Base-by-base conservation (phyloP, 2,888 invertebrate genomes). In the Petrolisthes cinctipes region DNA sequence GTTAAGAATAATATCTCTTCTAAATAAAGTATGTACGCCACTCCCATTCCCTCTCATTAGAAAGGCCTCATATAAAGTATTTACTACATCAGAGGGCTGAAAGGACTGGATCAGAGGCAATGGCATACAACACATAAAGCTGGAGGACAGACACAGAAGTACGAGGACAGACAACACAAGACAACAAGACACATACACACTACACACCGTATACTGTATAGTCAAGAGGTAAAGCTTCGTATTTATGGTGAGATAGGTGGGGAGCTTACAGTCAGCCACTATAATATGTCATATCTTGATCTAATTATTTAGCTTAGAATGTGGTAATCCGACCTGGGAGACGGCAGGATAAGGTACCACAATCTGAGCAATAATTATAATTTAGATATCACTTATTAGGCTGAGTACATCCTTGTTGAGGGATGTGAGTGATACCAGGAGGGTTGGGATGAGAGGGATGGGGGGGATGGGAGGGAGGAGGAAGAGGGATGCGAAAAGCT, bases 171-270 rank as follows among this genome's bases (percentile, higher is more conserved):
- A 80, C 79, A 37, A 85, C 68, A 85, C 71, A 85, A 85, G 85
- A 66, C 80, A 54, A 73, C 23, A 51, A 66, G 73, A 61, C 68
- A 7, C 79, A 20, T 23, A 79, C 85, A 53, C 83, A 78, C 61
- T n/a, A 81, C 5, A 80, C 78, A 78, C 54, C 66, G 68, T n/a
- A 80, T 23, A 85, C 68, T 20, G 71, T 23, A 81, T 17, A 75
- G n/a, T 23, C 11, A 86, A 37, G 14, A 82, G 54, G 53, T 23
- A 54, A n/a, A 79, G 79, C 68, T 79, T 85, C 82, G 81, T 82
- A 66, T 86, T 86, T 86, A 86, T 82, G 53, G 66, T 6, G 76
- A 82, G 85, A 51, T 57, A 56, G 53, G 86, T 86, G n/a, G 53
- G 82, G 86, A 53, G 56, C 6, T 86, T 84, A 73, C 37, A 23